Conservation (phyloP, 1,140 invertebrate genomes). For the Lerema accius region DNA sequence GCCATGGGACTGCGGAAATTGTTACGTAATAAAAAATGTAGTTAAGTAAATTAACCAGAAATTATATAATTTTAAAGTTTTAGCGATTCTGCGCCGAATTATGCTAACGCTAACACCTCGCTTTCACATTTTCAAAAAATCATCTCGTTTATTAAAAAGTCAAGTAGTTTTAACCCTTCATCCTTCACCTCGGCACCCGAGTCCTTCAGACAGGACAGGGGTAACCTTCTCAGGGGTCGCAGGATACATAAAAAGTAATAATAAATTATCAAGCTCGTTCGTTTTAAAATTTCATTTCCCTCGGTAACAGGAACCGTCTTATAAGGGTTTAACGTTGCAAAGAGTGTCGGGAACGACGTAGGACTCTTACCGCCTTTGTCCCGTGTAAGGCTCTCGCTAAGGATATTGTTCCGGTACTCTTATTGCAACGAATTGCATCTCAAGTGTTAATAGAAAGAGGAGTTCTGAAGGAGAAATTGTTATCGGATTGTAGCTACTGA, state of each 20-base stretch:
- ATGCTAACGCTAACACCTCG: too few species aligned
- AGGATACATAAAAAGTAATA: slow-evolving; percentile 2
- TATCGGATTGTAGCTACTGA: too few species aligned
- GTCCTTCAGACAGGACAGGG: slow-evolving; percentile 16
- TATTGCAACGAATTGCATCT: too few species aligned
- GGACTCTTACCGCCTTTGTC: not conserved
- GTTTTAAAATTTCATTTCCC: slow-evolving; percentile 20
- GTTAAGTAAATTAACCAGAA: too few species aligned
- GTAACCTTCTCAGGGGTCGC: not conserved
- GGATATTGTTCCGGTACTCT: not conserved
- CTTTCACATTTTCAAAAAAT: not conserved
- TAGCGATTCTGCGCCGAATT: not conserved
- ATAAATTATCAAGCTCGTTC: slow-evolving; percentile 20
- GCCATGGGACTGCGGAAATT: too few species aligned
- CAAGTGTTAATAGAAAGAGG: too few species aligned
- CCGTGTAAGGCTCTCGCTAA: not conserved
- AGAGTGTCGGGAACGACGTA: not conserved
- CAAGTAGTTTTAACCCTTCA: not conserved
- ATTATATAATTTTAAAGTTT: not conserved
- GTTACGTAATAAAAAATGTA: too few species aligned
- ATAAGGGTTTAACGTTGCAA: slow-evolving; percentile 2
- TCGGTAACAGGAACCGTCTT: slow-evolving; percentile 13
- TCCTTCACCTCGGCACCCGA: not conserved
- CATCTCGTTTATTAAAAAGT: not conserved
- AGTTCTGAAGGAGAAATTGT: too few species aligned